phyloP scores from a whole-genome alignment of 2,888 invertebrate species.

The Crioceris asparagi region DNA sequence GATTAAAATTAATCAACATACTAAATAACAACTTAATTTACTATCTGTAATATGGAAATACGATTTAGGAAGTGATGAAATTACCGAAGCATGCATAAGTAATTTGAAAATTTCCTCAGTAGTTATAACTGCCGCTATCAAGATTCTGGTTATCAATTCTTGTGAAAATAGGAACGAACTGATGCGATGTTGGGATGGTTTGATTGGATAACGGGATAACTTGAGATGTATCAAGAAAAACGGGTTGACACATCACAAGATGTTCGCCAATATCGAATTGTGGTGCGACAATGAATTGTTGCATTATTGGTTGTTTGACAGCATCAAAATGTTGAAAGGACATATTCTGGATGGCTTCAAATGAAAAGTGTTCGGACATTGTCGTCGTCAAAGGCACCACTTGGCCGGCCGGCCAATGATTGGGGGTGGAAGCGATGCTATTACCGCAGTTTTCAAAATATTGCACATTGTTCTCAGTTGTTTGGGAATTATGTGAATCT shows the following conservation, averaged over 20 bases:
- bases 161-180: constrained; percentile 30
- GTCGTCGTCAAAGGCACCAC: constrained; percentile 7
- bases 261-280: constrained; percentile 29
- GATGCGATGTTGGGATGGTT: constrained; percentile 25
- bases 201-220: constrained; percentile 25
- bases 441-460: background rate
- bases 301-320: constrained; percentile 14
- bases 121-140: no score
- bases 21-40: no score
- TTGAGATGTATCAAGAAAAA: constrained; percentile 33
- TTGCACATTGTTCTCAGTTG: background rate
- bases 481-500: constrained; percentile 7
- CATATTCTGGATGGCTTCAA: constrained; percentile 16
- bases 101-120: no score
- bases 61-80: no score
- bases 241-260: constrained; percentile 32
- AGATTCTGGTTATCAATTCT: constrained; percentile 9
- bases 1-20: no score
- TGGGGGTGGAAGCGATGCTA: background rate
- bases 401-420: constrained; percentile 3
- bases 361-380: constrained; percentile 9
- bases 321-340: constrained; percentile 11
- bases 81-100: no score
- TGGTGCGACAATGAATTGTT: constrained; percentile 27
- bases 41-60: no score